These are phyloP conservation scores for Polydrusus pterygomalis DNA, from an alignment of 2,888 invertebrate species.

Conservation along the genomic window DNA sequence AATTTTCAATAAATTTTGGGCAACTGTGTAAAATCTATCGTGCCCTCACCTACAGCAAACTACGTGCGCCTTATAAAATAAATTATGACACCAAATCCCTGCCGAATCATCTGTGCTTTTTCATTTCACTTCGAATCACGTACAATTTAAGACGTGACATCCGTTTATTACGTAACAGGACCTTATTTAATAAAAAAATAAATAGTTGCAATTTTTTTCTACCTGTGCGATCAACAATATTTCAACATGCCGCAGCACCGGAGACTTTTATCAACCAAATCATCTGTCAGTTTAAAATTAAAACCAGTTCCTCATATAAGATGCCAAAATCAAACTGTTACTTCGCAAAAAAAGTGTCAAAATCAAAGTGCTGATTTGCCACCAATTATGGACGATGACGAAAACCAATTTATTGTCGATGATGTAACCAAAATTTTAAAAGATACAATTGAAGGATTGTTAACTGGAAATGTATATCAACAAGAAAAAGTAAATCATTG, in stretches of 20 bases:
- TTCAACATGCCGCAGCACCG: constrained; percentile 24
- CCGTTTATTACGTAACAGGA: constrained; percentile 12
- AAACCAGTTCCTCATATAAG: constrained; percentile 28
- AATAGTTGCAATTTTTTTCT: constrained; percentile 2
- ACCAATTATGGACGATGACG: constrained; percentile 70
- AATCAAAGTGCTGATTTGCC: constrained; percentile 59
- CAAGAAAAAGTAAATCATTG: constrained; percentile 81
- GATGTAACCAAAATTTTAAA: constrained; percentile 85
- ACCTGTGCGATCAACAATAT: constrained; percentile 23
- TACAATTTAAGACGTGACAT: constrained; percentile 29
- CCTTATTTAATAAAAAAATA: constrained; percentile 12
- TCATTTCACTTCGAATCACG: constrained; percentile 34
- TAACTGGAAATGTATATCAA: constrained; percentile 83
- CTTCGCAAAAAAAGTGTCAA: constrained; percentile 39
- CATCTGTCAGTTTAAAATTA: constrained; percentile 19
- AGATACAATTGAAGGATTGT: constrained; percentile 83
- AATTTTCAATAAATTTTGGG: constrained; percentile 29
- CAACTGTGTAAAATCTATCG: constrained; percentile 44
- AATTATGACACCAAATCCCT: constrained; percentile 45
- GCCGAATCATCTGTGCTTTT: constrained; percentile 31
- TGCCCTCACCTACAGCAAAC: constrained; percentile 27
- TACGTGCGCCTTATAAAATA: constrained; percentile 46
- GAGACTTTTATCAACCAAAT: constrained; percentile 13
- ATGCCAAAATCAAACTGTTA: constrained; percentile 57
- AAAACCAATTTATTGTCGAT: constrained; percentile 79